phyloP scores from a whole-genome alignment of 1,140 invertebrate species.

The Chrysopa pallens region DNA sequence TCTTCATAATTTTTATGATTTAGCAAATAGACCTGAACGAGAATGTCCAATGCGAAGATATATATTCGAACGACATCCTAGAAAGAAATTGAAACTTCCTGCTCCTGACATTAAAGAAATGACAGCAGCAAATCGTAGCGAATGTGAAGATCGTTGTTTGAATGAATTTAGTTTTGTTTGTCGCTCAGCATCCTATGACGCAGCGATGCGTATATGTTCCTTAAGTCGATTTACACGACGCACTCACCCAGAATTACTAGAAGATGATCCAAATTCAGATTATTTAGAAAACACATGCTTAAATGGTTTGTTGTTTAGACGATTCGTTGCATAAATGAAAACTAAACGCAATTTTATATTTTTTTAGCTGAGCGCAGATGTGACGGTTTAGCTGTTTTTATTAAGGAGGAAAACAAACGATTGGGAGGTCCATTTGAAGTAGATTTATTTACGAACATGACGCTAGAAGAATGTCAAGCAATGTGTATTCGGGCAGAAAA shows the following conservation, averaged over 20 bases:
- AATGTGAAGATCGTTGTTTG: slow-evolving; percentile 79
- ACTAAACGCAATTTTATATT: neutral
- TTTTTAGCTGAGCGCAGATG: slow-evolving; percentile 59
- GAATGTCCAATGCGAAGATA: slow-evolving; percentile 75
- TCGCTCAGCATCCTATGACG: slow-evolving; percentile 67
- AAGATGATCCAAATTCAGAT: slow-evolving; percentile 71
- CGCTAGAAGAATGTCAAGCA: slow-evolving; percentile 65
- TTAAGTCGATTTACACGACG: slow-evolving; percentile 64
- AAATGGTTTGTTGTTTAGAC: slow-evolving; percentile 38
- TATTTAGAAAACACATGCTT: slow-evolving; percentile 84
- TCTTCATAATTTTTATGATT: slow-evolving; percentile 12
- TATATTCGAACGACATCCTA: slow-evolving; percentile 69
- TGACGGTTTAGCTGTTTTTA: slow-evolving; percentile 66
- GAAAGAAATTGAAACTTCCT: slow-evolving; percentile 63
- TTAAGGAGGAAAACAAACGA: slow-evolving; percentile 77
- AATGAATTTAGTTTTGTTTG: slow-evolving; percentile 79
- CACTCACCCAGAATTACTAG: slow-evolving; percentile 63
- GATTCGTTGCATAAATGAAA: neutral
- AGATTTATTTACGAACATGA: slow-evolving; percentile 67
- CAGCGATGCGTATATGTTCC: slow-evolving; percentile 53
- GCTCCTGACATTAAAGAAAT: slow-evolving; percentile 62
- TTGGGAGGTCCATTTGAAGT: slow-evolving; percentile 73
- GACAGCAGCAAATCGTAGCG: slow-evolving; percentile 61
- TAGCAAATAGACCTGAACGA: slow-evolving; percentile 64
- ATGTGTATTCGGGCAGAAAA: slow-evolving; percentile 62